A percentile compares a stretch with the other conserved stretches of the same genome.
Evolutionary conservation across 2,797 vertebrate genomes (phyloP).

Genomic region (Brachyalestes nurse): DNA sequence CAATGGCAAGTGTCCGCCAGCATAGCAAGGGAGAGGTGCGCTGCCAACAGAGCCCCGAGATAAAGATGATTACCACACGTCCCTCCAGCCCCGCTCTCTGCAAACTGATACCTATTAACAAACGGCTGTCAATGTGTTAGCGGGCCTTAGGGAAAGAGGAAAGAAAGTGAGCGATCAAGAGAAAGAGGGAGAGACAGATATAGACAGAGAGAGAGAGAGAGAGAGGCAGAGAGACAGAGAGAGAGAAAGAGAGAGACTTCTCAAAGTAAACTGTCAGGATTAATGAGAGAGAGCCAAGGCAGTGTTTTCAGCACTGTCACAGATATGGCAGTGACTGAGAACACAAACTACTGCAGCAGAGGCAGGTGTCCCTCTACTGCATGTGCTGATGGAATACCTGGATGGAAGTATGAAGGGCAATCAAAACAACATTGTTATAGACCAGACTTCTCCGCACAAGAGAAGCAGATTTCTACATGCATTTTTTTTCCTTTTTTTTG

Average conservation of each 20-base stretch:
- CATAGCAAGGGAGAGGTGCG: conserved; percentile 73
- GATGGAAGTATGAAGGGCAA: conserved; percentile 47
- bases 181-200: conserved; percentile 62
- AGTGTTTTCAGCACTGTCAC: conserved; percentile 49
- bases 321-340: conserved; percentile 59
- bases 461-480: not conserved
- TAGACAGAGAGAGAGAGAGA: conserved; percentile 61
- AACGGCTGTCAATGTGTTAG: conserved; percentile 81
- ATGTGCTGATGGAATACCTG: conserved; percentile 57
- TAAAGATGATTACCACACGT: conserved; percentile 84
- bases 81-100: conserved; percentile 74
- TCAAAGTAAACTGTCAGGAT: conserved; percentile 74
- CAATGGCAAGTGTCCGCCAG: conserved; percentile 81
- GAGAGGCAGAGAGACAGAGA: conserved; percentile 64
- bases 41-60: conserved; percentile 72
- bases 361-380: conserved; percentile 64
- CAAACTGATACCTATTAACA: conserved; percentile 79
- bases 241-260: conserved; percentile 62
- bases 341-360: conserved; percentile 35
- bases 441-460: not conserved
- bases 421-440: conserved; percentile 1
- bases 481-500: no score
- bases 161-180: conserved; percentile 54
- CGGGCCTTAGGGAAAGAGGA: conserved; percentile 67
- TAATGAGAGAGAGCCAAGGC: conserved; percentile 71